Base-by-base conservation (phyloP, 2,888 invertebrate species). In the Kryphioiulus occultus region DNA sequence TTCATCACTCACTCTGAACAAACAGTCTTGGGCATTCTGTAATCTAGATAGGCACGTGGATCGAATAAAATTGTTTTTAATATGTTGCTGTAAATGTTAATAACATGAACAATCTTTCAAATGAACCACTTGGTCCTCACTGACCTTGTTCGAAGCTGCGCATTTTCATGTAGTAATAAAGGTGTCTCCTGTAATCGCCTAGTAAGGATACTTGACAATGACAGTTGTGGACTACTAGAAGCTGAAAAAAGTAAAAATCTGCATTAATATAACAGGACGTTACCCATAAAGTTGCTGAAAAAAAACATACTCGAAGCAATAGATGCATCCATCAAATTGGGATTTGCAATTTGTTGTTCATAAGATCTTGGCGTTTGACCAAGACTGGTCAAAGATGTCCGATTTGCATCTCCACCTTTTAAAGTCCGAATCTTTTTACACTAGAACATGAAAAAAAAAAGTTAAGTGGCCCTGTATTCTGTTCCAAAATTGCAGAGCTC, bases 341-440 rank as follows among this genome's bases (percentile, higher is more conserved):
- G n/a, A 53, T 53, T 53, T 15, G 53, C 1, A 19, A 53, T n/a
- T 7, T 53, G 53, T n/a, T 42, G 85, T 32, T 85, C 85, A 19
- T 30, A 42, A 12, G 42, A 7, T 4, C n/a, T 17, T 9, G 83
- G 30, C 15, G 10, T 83, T 30, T 83, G 83, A 1, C 35, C 15
- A 15, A 30, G n/a, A 12, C 9, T 30, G 5, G 35, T 30, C 9
- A 35, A 83, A 2, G 83, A 30, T 83, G 32, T 17, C 1, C 30
- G 83, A 83, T 83, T 83, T 30, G 30, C 35, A 35, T 35, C 39
- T 17, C 59, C 86, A 12, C 15, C 32, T 59, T 86, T 88, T 4
- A 86, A 78, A 32, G 88, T 47, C 2, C 85, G 85, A 22, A 85
- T 86, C 44, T 88, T 88, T 35, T 86, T 88, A 42, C 86, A 86